These are phyloP conservation scores for Anastrepha ludens DNA, from an alignment of 1,140 invertebrate genomes.

Conservation along the genomic window DNA sequence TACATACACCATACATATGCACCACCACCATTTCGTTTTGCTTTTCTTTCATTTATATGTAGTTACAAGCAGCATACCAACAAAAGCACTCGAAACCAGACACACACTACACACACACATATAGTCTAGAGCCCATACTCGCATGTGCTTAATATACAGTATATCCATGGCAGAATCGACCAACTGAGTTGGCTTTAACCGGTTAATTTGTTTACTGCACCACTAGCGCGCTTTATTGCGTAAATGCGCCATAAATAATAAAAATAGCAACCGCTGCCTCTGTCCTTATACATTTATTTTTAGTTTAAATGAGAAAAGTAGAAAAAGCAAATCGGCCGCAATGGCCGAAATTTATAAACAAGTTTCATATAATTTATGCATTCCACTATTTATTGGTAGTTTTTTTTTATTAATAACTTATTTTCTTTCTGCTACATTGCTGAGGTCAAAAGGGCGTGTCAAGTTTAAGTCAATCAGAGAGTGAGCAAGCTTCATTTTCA, in stretches of 20 bases:
- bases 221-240: neutral
- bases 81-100: neutral
- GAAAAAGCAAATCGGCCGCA: neutral
- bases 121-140: neutral
- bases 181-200: neutral
- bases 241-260: neutral
- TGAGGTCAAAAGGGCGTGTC: conserved; percentile 34
- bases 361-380: neutral
- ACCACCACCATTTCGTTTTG: neutral
- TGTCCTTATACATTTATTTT: neutral
- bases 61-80: neutral
- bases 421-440: neutral
- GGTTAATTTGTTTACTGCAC: neutral
- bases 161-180: no score
- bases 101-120: neutral
- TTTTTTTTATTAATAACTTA: neutral
- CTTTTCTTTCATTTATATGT: neutral
- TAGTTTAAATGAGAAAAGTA: no score
- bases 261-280: neutral
- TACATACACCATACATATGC: no score
- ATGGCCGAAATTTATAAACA: neutral
- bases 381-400: neutral
- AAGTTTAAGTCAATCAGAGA: conserved; percentile 15
- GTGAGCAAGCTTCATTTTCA: neutral
- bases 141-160: no score